A percentile compares a stretch with the other conserved stretches of the same genome.
phyloP scores from a whole-genome alignment of 2,113 vertebrate genomes.

The Leptobrachium leishanense region DNA sequence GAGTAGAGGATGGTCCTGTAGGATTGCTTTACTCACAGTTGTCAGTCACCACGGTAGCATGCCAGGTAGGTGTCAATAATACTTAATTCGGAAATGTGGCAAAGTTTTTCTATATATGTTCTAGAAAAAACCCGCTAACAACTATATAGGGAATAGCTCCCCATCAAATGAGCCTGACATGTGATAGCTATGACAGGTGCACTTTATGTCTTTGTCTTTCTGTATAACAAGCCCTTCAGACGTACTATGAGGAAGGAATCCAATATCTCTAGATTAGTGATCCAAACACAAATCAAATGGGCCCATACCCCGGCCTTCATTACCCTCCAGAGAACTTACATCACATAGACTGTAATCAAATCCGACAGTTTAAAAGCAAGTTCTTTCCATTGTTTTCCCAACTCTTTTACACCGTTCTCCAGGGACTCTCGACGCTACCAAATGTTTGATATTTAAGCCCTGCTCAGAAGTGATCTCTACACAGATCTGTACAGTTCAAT shows the following conservation, averaged over 20 bases:
- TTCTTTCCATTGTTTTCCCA: neutral
- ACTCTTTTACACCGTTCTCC: neutral
- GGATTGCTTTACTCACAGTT: too few species aligned
- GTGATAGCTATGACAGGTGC: too few species aligned
- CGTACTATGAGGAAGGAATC: neutral
- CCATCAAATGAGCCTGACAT: too few species aligned
- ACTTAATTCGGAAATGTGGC: too few species aligned
- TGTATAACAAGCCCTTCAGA: neutral
- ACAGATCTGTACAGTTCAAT: conserved; percentile 10
- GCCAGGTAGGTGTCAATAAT: too few species aligned
- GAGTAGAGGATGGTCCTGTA: too few species aligned
- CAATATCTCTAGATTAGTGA: neutral
- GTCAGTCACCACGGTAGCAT: too few species aligned
- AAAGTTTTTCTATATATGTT: too few species aligned
- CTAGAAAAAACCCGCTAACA: too few species aligned
- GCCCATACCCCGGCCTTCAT: neutral
- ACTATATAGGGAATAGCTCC: too few species aligned
- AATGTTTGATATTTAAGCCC: conserved; percentile 3
- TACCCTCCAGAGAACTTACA: neutral
- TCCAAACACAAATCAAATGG: neutral
- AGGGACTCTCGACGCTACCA: neutral
- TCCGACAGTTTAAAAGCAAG: neutral
- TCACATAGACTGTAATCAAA: neutral
- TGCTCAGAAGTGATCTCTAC: neutral
- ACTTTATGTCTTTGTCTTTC: neutral